Evolutionary conservation across 2,797 vertebrate genomes (phyloP).

Genomic region (Balearica regulorum): DNA sequence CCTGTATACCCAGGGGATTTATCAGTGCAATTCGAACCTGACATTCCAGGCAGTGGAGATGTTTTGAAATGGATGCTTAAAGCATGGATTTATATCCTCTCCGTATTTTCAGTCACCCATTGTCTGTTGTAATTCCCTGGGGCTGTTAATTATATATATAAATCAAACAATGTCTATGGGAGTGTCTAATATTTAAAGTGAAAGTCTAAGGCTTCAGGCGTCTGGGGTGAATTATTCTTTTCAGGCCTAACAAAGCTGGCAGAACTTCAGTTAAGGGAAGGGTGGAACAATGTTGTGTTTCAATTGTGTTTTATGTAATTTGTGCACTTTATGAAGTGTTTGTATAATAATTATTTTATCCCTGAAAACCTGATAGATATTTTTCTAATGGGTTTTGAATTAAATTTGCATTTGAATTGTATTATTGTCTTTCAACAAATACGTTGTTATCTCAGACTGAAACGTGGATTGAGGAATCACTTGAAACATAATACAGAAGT

Average conservation of each 20-base stretch:
- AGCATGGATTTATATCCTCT: constrained; percentile 31
- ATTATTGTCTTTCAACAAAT: constrained; percentile 31
- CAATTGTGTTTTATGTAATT: constrained; percentile 37
- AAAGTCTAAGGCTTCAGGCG: constrained; percentile 28
- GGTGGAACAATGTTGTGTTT: constrained; percentile 43
- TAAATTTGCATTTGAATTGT: constrained; percentile 46
- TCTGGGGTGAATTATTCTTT: constrained; percentile 38
- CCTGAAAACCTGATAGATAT: constrained; percentile 3
- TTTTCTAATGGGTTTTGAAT: constrained; percentile 33
- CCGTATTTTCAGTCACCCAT: constrained; percentile 32
- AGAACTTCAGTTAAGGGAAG: constrained; percentile 37
- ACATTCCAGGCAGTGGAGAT: constrained; percentile 8
- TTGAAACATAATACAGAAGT: constrained; percentile 60
- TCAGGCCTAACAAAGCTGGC: constrained; percentile 53
- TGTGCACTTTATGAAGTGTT: background rate
- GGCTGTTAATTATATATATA: constrained; percentile 45
- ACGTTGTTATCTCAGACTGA: constrained; percentile 7
- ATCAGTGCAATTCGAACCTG: constrained; percentile 23
- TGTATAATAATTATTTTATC: constrained; percentile 15
- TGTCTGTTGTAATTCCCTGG: constrained; percentile 33
- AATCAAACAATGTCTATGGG: constrained; percentile 31
- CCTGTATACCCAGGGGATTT: background rate
- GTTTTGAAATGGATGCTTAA: constrained; percentile 35
- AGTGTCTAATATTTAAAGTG: constrained; percentile 57
- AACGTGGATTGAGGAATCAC: constrained; percentile 52